These are phyloP conservation scores for Lasioglossum leucozonium DNA, from an alignment of 2,888 invertebrate species.

Conservation along the genomic window DNA sequence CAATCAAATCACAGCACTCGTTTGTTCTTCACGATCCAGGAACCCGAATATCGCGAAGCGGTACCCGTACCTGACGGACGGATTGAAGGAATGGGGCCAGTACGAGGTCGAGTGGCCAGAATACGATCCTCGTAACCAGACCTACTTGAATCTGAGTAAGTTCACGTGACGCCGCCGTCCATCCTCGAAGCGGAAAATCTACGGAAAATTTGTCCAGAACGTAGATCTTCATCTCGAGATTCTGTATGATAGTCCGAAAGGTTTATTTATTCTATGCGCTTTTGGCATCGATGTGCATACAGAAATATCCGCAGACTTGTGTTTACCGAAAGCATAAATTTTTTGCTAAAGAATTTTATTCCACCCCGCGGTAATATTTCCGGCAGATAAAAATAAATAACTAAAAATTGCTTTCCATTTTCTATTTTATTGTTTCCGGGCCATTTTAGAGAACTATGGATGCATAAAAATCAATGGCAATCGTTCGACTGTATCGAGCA, in stretches of 20 bases:
- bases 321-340: background rate
- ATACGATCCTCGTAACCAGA: slow-evolving; percentile 90
- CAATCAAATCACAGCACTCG: slow-evolving; percentile 1
- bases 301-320: background rate
- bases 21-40: slow-evolving; percentile 83
- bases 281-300: background rate
- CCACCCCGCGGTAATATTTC: background rate
- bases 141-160: slow-evolving; percentile 92
- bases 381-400: background rate
- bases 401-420: background rate
- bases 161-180: slow-evolving; percentile 12
- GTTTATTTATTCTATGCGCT: background rate
- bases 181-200: background rate
- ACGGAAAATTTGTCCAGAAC: background rate
- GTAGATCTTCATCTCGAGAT: background rate
- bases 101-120: slow-evolving; percentile 94
- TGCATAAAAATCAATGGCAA: background rate
- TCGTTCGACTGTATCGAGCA: background rate
- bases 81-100: slow-evolving; percentile 88
- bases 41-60: slow-evolving; percentile 91
- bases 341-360: background rate
- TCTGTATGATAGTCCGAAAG: too few species aligned
- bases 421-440: background rate
- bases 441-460: background rate
- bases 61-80: slow-evolving; percentile 88